Evolutionary conservation across 2,797 vertebrate genomes (phyloP).

Genomic region (Mus caroli): DNA sequence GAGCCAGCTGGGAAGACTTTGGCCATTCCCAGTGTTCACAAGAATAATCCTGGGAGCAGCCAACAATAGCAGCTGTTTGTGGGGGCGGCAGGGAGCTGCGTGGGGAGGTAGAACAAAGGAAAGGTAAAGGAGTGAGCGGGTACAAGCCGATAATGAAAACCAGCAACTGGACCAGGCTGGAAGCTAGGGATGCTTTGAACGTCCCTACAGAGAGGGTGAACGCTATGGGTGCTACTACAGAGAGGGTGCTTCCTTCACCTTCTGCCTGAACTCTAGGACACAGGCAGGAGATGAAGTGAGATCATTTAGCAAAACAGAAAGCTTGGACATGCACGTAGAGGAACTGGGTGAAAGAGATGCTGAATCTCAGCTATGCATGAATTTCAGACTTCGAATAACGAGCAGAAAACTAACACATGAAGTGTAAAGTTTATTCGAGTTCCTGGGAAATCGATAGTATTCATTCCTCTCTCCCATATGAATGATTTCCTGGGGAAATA

Average conservation of each 20-base stretch:
- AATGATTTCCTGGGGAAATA: constrained; percentile 42
- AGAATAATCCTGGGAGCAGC: neutral
- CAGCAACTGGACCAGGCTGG: no score
- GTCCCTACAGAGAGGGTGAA: neutral
- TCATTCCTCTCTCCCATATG: neutral
- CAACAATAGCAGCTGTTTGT: constrained; percentile 53
- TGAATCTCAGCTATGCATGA: neutral
- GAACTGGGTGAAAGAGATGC: neutral
- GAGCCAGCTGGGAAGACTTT: constrained; percentile 57
- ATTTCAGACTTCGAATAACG: constrained; percentile 28
- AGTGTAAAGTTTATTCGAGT: neutral
- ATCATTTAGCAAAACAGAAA: neutral
- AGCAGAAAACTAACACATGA: constrained; percentile 18
- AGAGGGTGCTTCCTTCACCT: neutral
- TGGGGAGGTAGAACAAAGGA: neutral
- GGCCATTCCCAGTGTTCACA: constrained; percentile 30
- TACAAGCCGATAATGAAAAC: constrained; percentile 23
- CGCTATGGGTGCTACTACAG: neutral
- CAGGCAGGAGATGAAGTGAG: neutral
- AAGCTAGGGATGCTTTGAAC: neutral
- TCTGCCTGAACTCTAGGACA: neutral
- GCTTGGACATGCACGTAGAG: neutral
- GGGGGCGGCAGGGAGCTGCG: neutral
- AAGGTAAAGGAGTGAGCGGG: neutral
- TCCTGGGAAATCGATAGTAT: neutral